Evolutionary conservation across 2,113 vertebrate genomes (phyloP), one percentile per base, ranked within the genome.

Genomic region (Hypanus sabinus): DNA sequence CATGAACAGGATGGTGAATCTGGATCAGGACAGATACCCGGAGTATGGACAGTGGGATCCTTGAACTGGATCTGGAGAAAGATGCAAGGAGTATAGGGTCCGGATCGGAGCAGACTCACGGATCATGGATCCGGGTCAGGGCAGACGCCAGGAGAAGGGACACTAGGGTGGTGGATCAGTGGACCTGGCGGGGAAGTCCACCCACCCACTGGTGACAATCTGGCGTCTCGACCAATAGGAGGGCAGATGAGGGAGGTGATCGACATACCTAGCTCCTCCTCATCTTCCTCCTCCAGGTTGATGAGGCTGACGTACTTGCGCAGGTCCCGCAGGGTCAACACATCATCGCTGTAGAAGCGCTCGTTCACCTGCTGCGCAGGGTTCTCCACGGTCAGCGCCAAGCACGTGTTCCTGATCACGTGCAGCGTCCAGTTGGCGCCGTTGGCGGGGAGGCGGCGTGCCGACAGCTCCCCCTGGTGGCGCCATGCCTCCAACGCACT

Each of bases 351-450:
- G 83, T 96, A 95, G 94, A 96, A 95, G 36, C 92, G 75, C 36
- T 94, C 94, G 6, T 94, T 94, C 1, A 95, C 95, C 55, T 94
- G 95, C 79, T 46, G 94, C 20, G 76, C 94, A 0, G 87, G 92
- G 38, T 81, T 93, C 8, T 94, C 95, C 94, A 95, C 90, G 81
- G 94, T 96, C 94, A 96, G 95, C 33, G 95, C 95, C 77, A 95
- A 94, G 94, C 36, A 94, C 0, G 36, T 62, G 93, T 96, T 96
- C 71, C 95, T 95, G 87, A 96, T 81, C 70, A 96, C 94, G 0
- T 96, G 96, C 2, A 96, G 94, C 71, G 96, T 95, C 96, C 96
- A 96, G 1, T 95, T 95, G 71, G 94, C 95, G 0, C 95, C 94
- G 27, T 96, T 95, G 9, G 95, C 94, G 18, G 96, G 96, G 93